Percentiles rank a stretch among this genome's conserved stretches.
These are phyloP conservation scores for Phasianus colchicus DNA, from an alignment of 2,113 vertebrate species.

Conservation along the genomic window DNA sequence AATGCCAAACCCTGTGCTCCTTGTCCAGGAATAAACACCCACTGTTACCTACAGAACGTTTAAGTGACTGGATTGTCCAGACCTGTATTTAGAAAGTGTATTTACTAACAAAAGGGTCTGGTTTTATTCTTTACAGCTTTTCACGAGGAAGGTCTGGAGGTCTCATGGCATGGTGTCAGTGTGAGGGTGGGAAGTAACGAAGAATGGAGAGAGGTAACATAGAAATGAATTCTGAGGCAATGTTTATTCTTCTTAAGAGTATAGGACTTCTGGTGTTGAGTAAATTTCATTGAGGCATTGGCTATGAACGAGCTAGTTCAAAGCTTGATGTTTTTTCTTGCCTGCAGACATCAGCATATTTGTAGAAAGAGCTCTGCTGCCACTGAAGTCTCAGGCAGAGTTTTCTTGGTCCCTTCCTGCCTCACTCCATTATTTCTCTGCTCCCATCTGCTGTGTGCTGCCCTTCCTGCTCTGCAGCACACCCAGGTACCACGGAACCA, in stretches of 20 bases:
- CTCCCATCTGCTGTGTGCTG: rapidly evolving
- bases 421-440: rapidly evolving
- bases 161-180: background rate
- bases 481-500: rapidly evolving
- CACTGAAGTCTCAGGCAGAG: background rate
- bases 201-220: background rate
- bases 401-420: rapidly evolving
- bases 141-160: background rate
- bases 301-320: background rate
- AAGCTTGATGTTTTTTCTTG: background rate
- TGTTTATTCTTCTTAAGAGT: rapidly evolving
- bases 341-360: background rate
- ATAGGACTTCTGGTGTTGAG: background rate
- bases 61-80: background rate
- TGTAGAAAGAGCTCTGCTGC: background rate
- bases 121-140: background rate
- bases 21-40: background rate
- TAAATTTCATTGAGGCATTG: rapidly evolving
- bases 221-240: background rate
- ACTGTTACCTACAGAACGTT: background rate
- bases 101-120: background rate
- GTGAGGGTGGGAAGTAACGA: background rate
- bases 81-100: background rate
- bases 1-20: background rate
- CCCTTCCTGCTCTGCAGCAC: background rate